Conservation (phyloP, 2,113 vertebrate genomes). For the Dunckerocampus dactyliophorus region DNA sequence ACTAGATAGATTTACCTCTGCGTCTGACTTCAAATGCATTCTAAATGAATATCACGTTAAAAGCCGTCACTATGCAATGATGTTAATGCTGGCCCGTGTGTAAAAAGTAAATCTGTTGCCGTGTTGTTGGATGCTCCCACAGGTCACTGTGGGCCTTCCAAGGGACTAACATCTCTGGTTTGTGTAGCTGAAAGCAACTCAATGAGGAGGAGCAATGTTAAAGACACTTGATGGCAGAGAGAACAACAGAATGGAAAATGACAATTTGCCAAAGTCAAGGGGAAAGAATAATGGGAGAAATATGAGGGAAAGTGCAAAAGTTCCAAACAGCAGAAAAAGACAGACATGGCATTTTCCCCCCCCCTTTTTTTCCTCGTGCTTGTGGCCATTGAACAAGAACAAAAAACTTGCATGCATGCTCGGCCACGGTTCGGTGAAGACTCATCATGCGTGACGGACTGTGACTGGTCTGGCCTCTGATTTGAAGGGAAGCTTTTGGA, state of each 20-base stretch:
- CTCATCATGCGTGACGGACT: conserved; percentile 32
- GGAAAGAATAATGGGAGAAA: conserved; percentile 2
- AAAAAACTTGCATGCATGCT: conserved; percentile 33
- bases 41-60: too few species aligned
- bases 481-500: neutral
- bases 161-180: conserved; percentile 9
- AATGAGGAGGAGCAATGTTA: conserved; percentile 36
- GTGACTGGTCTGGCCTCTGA: conserved; percentile 6
- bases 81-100: neutral
- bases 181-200: conserved; percentile 15
- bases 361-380: conserved; percentile 3
- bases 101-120: neutral
- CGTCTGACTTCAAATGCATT: too few species aligned
- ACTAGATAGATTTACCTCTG: too few species aligned
- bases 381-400: conserved; percentile 5
- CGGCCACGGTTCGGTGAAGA: conserved; percentile 39
- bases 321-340: conserved; percentile 15
- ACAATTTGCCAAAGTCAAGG: conserved; percentile 19
- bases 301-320: conserved; percentile 20
- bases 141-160: neutral
- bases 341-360: neutral
- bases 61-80: too few species aligned
- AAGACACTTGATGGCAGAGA: conserved; percentile 35
- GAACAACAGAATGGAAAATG: conserved; percentile 30
- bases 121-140: neutral